Evolutionary conservation across 2,888 invertebrate species (phyloP).

Genomic region (Megaustenia siamemsis): DNA sequence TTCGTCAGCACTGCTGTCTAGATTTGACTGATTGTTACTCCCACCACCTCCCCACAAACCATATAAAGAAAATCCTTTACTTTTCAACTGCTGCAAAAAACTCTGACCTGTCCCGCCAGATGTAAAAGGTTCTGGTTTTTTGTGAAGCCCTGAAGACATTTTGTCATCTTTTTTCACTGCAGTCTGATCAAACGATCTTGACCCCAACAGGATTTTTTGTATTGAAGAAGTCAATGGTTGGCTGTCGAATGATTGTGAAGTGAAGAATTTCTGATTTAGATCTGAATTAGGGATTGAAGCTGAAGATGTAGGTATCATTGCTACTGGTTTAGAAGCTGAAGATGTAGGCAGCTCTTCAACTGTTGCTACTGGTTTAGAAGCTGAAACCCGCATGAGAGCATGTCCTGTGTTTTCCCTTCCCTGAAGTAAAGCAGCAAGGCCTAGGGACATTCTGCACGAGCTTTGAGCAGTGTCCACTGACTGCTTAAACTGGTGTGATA

Average conservation of each 20-base stretch:
- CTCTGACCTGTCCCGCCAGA: constrained; percentile 54
- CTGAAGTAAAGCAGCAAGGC: constrained; percentile 88
- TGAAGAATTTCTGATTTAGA: constrained; percentile 24
- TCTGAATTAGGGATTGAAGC: constrained; percentile 12
- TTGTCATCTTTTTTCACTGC: constrained; percentile 9
- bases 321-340: constrained; percentile 40
- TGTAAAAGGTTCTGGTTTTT: not conserved
- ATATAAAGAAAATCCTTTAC: constrained; percentile 66
- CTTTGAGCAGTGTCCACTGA: constrained; percentile 78
- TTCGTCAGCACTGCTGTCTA: constrained; percentile 38
- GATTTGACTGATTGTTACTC: not conserved
- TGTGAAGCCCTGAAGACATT: not conserved
- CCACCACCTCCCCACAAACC: constrained; percentile 59
- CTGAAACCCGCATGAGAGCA: constrained; percentile 29
- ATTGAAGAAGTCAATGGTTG: constrained; percentile 5
- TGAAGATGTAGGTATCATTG: constrained; percentile 49
- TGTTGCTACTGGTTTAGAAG: constrained; percentile 9
- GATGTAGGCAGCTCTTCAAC: constrained; percentile 40
- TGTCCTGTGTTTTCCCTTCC: constrained; percentile 84
- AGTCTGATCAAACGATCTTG: constrained; percentile 40
- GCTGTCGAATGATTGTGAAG: constrained; percentile 18
- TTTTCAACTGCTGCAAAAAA: constrained; percentile 68
- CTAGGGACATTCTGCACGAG: constrained; percentile 87
- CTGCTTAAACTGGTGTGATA: not conserved
- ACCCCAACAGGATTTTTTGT: constrained; percentile 23